These are phyloP conservation scores for Trichonephila clavata DNA, from an alignment of 1,140 invertebrate species.

Conservation along the genomic window DNA sequence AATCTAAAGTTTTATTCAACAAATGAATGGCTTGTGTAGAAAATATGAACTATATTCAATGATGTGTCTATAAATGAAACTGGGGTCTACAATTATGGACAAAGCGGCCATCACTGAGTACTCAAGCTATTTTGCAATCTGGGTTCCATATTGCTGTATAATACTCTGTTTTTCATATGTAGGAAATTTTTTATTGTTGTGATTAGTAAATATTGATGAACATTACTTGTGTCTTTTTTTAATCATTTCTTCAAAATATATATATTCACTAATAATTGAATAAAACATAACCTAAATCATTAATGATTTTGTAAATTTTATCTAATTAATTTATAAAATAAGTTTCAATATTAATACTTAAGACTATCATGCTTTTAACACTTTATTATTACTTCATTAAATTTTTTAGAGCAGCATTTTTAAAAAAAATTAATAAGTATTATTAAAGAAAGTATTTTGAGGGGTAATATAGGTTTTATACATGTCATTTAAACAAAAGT, in stretches of 20 bases:
- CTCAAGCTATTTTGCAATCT: constrained; percentile 66
- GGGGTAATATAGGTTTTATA: no score
- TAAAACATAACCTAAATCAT: no score
- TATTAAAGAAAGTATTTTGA: no score
- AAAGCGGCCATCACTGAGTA: constrained; percentile 58
- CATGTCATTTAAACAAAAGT: no score
- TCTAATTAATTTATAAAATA: no score
- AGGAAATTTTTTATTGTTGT: constrained; percentile 76
- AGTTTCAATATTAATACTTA: no score
- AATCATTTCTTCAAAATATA: not conserved
- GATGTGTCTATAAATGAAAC: constrained; percentile 34
- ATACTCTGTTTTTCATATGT: constrained; percentile 75
- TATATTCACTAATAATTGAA: not conserved
- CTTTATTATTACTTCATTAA: no score
- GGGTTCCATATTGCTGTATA: constrained; percentile 75
- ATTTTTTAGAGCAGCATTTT: no score
- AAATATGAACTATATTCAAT: constrained; percentile 43
- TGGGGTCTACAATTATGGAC: constrained; percentile 21
- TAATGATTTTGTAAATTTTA: no score
- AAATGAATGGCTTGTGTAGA: constrained; percentile 56
- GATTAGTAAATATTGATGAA: constrained; percentile 75
- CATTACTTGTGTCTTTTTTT: constrained; percentile 6
- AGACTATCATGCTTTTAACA: no score
- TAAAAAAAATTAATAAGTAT: no score
- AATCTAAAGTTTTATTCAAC: constrained; percentile 62